Base-by-base conservation (phyloP, 1,140 invertebrate genomes). In the Listronotus bonariensis region DNA sequence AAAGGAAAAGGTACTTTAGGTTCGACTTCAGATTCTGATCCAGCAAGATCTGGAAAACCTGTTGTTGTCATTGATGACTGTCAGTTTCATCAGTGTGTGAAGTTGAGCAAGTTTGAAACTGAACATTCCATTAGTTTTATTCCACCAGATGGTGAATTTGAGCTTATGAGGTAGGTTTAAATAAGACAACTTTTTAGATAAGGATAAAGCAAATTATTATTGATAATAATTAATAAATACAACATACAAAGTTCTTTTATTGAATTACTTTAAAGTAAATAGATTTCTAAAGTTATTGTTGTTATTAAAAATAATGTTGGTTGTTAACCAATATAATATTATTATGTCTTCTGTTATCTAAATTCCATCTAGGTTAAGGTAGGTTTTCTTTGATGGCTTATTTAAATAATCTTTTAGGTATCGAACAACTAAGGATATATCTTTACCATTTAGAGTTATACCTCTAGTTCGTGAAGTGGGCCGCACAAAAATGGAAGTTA, bases 51-150 rank as follows among this genome's bases (percentile, higher is more conserved):
- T 26, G 93, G 92, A 42, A 96, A 96, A 81, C 93, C 95, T 0
- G 92, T 98, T 11, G 97, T 99, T 57, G 98, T 98, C 9, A 99
- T 99, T 69, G 98, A 99, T 76, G 98, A 99, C 82, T 99, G 97
- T 76, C 98, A 99, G 82, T 99, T 99, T 82, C 97, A 99, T 83
- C 98, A 99, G 79, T 99, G 98, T 80, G 98, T 99, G 8, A 99
- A 99, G 80, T 84, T 99, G 34, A 97, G 95, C 74, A 99, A 99
- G 85, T 99, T 99, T 82, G 98, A 99, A 83, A 99, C 97, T 0
- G 98, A 99, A 81, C 98, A 99, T 84, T 97, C 96, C 74, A 99
- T 99, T 77, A 98, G 95, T 74, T 99, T 99, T 82, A 99, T 99
- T 79, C 98, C 98, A 67, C 97, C 97, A 4, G 98, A 99, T 82